Evolutionary conservation across 2,888 invertebrate genomes (phyloP), one percentile per base, ranked within the genome.

Genomic region (Microctonus brassicae): DNA sequence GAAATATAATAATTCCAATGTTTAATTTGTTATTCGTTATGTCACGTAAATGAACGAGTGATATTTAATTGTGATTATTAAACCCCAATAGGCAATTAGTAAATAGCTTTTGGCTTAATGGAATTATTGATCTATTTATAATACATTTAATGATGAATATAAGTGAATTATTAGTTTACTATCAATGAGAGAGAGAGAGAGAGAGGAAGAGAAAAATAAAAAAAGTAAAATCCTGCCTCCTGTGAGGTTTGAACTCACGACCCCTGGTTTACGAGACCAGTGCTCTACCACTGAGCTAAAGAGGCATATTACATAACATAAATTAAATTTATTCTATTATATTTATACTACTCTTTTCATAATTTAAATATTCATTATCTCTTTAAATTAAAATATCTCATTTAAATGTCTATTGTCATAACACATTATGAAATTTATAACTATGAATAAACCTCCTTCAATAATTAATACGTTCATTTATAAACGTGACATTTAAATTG

Each of bases 191-290:
- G n/a, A n/a, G n/a, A n/a, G n/a, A n/a, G n/a, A n/a, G n/a, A n/a
- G n/a, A n/a, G n/a, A n/a, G n/a, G 33, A 36, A 69, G 11, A n/a
- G 10, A 58, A 61, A 58, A 53, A 53, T 29, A 72, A 70, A 70
- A 77, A 78, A 78, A 76, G 75, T 70, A 73, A 77, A 75, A 78
- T 0, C 34, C 13, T 93, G 93, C 93, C 93, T 92, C 92, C 92
- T 92, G 92, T 92, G 93, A 93, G 93, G 92, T 92, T 93, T 92
- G 93, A 93, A 93, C 93, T 93, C 93, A 92, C 93, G 93, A 93
- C 93, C 93, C 92, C 92, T 93, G 93, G 93, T 93, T 93, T 93
- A 93, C 93, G 92, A 93, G 93, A 93, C 93, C 93, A 93, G 93
- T 92, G 93, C 93, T 93, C 93, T 93, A 90, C 93, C 93, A 93